These are phyloP conservation scores for Clupea harengus DNA, from an alignment of 2,113 vertebrate species.

Conservation along the genomic window DNA sequence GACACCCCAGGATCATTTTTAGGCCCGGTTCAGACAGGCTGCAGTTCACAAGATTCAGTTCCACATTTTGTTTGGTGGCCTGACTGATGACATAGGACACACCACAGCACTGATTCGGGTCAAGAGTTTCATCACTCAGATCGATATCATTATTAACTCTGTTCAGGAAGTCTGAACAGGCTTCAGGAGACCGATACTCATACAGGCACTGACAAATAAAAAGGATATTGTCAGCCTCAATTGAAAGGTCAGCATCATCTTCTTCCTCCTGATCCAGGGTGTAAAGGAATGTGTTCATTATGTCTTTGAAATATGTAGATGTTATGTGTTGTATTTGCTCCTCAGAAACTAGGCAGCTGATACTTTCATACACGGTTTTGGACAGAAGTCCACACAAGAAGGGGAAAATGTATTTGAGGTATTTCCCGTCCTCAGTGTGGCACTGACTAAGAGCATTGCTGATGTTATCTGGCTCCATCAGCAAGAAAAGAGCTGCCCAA, in stretches of 20 bases:
- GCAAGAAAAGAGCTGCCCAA: constrained; percentile 44
- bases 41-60: constrained; percentile 37
- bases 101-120: constrained; percentile 45
- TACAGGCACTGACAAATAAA: constrained; percentile 49
- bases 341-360: constrained; percentile 33
- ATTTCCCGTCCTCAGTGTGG: constrained; percentile 36
- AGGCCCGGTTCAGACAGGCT: constrained; percentile 23
- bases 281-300: constrained; percentile 34
- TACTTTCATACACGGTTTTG: background rate
- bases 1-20: constrained; percentile 37
- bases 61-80: background rate
- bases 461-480: constrained; percentile 36
- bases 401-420: constrained; percentile 41
- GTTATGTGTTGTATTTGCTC: constrained; percentile 28
- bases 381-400: constrained; percentile 45
- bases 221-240: constrained; percentile 34
- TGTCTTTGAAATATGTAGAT: constrained; percentile 15
- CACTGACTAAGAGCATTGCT: constrained; percentile 22
- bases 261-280: constrained; percentile 9
- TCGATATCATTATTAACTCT: constrained; percentile 32
- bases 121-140: constrained; percentile 35
- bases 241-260: no score
- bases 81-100: constrained; percentile 45
- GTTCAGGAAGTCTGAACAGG: constrained; percentile 35
- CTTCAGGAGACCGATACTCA: constrained; percentile 37